These are phyloP conservation scores for Stictonetta naevosa DNA, from an alignment of 2,113 vertebrate genomes.

Conservation along the genomic window DNA sequence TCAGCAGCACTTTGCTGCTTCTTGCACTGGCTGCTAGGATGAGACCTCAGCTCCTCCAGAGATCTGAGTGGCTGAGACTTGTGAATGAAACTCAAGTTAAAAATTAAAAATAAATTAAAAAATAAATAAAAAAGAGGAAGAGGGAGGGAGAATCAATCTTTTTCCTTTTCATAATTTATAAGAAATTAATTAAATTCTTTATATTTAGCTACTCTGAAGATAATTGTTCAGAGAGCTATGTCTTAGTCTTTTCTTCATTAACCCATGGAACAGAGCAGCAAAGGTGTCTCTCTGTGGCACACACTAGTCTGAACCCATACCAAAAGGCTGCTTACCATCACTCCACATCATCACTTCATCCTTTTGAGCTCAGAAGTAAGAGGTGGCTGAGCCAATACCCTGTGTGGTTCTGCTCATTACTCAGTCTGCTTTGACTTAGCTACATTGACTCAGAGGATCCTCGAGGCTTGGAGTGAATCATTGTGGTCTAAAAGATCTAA, in stretches of 20 bases:
- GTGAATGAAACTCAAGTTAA: not conserved
- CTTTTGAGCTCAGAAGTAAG: not conserved
- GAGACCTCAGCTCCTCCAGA: not conserved
- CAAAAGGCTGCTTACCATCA: not conserved
- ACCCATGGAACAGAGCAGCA: not conserved
- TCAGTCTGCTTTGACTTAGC: not conserved
- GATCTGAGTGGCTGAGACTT: not conserved
- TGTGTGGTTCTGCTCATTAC: accelerated
- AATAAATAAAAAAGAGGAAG: no score
- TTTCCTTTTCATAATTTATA: not conserved
- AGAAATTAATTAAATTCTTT: not conserved
- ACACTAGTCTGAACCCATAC: not conserved
- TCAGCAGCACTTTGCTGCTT: not conserved
- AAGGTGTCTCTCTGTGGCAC: not conserved
- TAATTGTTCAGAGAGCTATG: not conserved
- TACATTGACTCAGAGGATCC: not conserved
- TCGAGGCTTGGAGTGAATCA: not conserved
- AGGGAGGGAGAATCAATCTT: not conserved
- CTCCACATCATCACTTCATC: not conserved
- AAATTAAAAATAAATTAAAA: not conserved
- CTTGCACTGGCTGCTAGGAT: not conserved
- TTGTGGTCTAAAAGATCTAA: not conserved
- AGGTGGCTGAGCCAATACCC: not conserved
- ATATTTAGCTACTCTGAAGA: not conserved
- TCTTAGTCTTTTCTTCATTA: not conserved